Evolutionary conservation across 2,797 vertebrate species (phyloP), one percentile per base, ranked within the genome.

Genomic region (Serranus cabrilla): DNA sequence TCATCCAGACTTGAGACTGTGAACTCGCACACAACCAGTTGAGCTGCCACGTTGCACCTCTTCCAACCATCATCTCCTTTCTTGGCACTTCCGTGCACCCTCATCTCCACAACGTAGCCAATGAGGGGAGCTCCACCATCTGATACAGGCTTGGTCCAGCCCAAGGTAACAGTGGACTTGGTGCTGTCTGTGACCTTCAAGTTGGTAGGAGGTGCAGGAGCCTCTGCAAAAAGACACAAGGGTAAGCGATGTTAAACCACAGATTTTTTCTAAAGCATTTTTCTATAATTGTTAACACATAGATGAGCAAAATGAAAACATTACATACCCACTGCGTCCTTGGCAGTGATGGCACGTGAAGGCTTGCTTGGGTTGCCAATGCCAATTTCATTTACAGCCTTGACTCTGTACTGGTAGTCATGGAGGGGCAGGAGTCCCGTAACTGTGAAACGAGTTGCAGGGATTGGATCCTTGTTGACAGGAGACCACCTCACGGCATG

Each of bases 401-500:
- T 99, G 81, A 99, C 97, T 21, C 98, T 97, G 94, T 98, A 99
- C 87, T 99, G 98, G 81, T 99, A 99, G 86, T 99, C 97, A 52
- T 98, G 97, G 74, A 97, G 97, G 50, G 97, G 97, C 75, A 98
- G 93, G 69, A 99, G 95, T 84, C 98, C 97, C 79, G 96, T 95
- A 65, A 99, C 98, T 82, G 96, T 99, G 85, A 97, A 89, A 50
- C 95, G 96, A 74, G 96, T 97, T 80, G 93, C 93, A 51, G 97
- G 93, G 68, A 97, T 93, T 54, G 97, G 90, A 81, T 95, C 96
- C 88, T 99, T 99, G 89, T 95, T 97, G 85, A 99, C 95, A 79
- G 97, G 95, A 74, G 97, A 95, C 98, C 98, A 99, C 87, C 97
- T 96, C 37, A 95, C 70, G 3, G 95, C 95, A 62, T 97, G 95